Evolutionary conservation across 2,888 invertebrate genomes (phyloP), one percentile per base, ranked within the genome.

Genomic region (Leptinotarsa peninsularis): DNA sequence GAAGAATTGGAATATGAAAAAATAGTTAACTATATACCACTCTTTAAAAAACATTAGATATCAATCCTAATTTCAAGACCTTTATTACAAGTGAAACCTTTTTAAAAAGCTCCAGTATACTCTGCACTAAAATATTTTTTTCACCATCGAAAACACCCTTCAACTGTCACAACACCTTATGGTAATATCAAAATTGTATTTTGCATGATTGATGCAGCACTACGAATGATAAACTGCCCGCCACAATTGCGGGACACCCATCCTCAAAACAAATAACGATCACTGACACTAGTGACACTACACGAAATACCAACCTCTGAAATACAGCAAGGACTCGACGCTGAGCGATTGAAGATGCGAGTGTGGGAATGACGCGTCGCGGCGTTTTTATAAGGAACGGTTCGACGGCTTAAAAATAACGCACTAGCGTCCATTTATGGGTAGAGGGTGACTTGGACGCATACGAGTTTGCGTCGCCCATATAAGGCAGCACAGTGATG

Each of bases 371-470:
- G 74, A 71, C 66, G 75, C 72, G 43, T 18, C 49, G 67, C 76
- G 70, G 68, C 69, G 78, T 79, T 82, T 82, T 80, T 82, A 82
- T 82, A 83, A 76, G 76, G 63, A 63, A 73, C 81, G 79, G 75
- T 71, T 73, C 81, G 78, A 76, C 79, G 80, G 82, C 82, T 84
- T 84, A 83, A 84, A 85, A 86, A 86, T 86, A 86, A 85, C 84
- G 81, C 18, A 78, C 82, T 80, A 82, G 84, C 83, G 82, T 81
- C 87, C 87, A 86, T 87, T 85, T 87, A 88, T 85, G 87, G 88
- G 78, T 80, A 82, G 86, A 82, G 83, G 81, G 80, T 82, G 82
- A 83, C 80, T 82, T 81, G 83, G 86, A 86, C 87, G 87, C 87
- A 86, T 84, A 79, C 78, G 81, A 79, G 80, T 75, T 79, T 82